Evolutionary conservation across 2,797 vertebrate species (phyloP).

Genomic region (Florisuga fusca): DNA sequence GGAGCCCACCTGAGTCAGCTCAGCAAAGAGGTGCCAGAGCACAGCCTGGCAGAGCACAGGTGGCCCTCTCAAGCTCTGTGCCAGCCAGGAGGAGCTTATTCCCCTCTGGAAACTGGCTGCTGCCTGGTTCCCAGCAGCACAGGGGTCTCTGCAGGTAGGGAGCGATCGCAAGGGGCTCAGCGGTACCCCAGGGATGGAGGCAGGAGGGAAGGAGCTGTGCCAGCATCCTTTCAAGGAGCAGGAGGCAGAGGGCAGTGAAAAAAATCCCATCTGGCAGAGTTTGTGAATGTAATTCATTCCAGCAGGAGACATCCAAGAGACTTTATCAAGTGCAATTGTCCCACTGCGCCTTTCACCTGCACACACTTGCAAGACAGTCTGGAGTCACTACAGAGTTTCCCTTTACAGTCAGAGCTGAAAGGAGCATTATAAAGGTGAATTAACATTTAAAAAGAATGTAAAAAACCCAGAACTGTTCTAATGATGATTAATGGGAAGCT

Average conservation of each 20-base stretch:
- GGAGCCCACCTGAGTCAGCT: rapidly evolving
- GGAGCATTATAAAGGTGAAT: constrained; percentile 80
- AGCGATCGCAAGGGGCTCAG: rapidly evolving
- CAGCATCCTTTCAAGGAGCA: not conserved
- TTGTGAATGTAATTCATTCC: constrained; percentile 15
- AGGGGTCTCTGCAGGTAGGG: rapidly evolving
- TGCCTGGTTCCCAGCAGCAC: rapidly evolving
- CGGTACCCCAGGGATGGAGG: not conserved
- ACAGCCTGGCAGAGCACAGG: rapidly evolving
- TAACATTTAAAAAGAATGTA: constrained; percentile 83
- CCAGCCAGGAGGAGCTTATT: not conserved
- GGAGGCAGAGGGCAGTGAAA: constrained; percentile 39
- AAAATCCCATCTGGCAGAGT: constrained; percentile 18
- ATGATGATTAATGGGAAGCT: constrained; percentile 82
- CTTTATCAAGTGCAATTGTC: constrained; percentile 63
- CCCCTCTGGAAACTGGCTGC: rapidly evolving
- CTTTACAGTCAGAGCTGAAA: constrained; percentile 77
- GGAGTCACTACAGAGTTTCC: constrained; percentile 64
- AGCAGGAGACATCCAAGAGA: constrained; percentile 50
- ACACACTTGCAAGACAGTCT: constrained; percentile 14
- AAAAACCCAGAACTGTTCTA: constrained; percentile 80
- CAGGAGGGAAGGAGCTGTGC: not conserved
- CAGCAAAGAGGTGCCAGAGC: rapidly evolving
- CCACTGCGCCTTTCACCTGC: constrained; percentile 60
- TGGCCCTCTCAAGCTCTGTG: not conserved